Base-by-base conservation (phyloP, 2,113 vertebrate species). In the Tychaedon coryphoeus region DNA sequence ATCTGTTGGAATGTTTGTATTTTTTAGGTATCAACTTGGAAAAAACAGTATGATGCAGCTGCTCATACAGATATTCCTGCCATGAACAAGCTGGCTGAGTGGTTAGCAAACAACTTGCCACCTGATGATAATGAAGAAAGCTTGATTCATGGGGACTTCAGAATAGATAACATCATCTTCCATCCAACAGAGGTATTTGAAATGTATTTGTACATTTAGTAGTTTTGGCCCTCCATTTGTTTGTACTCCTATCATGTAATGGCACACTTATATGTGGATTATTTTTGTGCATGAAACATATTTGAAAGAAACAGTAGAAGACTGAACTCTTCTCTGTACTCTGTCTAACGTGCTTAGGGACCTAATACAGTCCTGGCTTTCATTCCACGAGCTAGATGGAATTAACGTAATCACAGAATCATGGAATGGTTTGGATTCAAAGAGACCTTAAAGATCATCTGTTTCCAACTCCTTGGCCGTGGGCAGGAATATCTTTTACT, bases 61-160 rank as follows among this genome's bases (percentile, higher is more conserved):
- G 98, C 98, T 66, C 98, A 99, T 90, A 97, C 89, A 86, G 97
- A 98, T 79, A 98, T 99, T 88, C 98, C 98, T 88, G 98, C 98
- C 67, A 98, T 99, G 98, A 97, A 97, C 26, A 81, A 98, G 56
- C 97, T 99, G 16, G 98, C 98, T 31, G 95, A 98, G 33, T 99
- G 99, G 99, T 92, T 99, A 61, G 97, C 95, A 93, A 97, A 95
- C 58, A 99, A 99, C 95, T 70, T 99, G 70, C 99, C 99, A 16
- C 67, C 92, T 64, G 93, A 48, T 70, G 98, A 99, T 84, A 92
- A 97, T n/a, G 98, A 99, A 84, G 98, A 98, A 88, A 95, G 76
- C 1, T 98, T 99, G 74, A 97, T 99, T 85, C 99, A 99, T 71
- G 99, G 99, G 38, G 99, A 99, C 93, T 99, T 99, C 57, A 98